Percentiles rank a stretch among this genome's conserved stretches.
Evolutionary conservation across 2,113 vertebrate genomes (phyloP).

Genomic region (Plestiodon gilberti): DNA sequence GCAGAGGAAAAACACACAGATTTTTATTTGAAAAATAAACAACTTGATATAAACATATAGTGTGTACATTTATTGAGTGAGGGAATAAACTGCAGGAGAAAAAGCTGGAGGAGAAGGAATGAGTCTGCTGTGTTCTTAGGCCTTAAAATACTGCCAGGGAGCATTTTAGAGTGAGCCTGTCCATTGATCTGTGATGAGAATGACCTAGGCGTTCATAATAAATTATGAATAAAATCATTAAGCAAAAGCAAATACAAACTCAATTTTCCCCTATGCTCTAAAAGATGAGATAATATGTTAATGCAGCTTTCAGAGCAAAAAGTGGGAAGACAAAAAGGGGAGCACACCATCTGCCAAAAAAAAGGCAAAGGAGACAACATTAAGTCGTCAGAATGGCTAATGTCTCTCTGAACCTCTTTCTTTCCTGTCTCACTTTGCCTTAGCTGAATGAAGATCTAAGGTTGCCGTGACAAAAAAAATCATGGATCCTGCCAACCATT

Average conservation of each 20-base stretch:
- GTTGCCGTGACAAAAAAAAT: neutral
- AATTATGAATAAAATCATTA: neutral
- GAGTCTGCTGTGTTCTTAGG: neutral
- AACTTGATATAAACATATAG: neutral
- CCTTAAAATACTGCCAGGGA: conserved; percentile 23
- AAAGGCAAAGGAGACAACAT: neutral
- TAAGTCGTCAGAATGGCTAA: neutral
- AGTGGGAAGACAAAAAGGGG: neutral
- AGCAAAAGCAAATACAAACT: conserved; percentile 1
- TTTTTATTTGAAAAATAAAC: neutral
- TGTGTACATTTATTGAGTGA: neutral
- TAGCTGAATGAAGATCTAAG: neutral
- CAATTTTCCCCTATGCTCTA: neutral
- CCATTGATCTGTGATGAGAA: neutral
- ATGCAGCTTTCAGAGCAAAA: neutral
- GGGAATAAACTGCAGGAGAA: neutral
- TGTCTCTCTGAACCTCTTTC: neutral
- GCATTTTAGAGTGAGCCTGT: neutral
- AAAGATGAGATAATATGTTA: neutral
- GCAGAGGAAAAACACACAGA: neutral
- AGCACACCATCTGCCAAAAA: neutral
- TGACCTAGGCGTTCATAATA: neutral
- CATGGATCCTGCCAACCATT: neutral
- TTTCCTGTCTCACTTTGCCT: conserved; percentile 2
- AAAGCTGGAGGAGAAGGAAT: neutral